These are phyloP conservation scores for Temnothorax ravouxi DNA, from an alignment of 2,888 invertebrate genomes.

Conservation along the genomic window DNA sequence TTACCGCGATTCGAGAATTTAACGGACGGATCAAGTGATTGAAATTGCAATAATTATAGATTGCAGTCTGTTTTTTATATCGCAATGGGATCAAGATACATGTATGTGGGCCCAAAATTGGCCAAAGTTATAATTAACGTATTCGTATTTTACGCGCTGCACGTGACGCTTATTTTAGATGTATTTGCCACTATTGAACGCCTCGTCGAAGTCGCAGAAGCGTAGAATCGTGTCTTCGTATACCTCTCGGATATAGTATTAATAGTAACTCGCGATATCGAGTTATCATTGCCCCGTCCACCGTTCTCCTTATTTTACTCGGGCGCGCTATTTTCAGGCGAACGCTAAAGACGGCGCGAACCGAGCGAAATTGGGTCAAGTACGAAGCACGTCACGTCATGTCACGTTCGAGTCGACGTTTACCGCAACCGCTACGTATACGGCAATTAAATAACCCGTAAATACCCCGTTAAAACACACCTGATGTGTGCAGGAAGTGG, in stretches of 20 bases:
- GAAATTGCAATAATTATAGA: slow-evolving; percentile 10
- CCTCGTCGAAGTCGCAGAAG: not conserved
- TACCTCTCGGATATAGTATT: not conserved
- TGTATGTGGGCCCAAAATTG: not conserved
- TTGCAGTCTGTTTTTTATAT: not conserved
- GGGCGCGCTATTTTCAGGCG: slow-evolving; percentile 58
- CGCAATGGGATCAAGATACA: not conserved
- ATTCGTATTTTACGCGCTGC: not conserved
- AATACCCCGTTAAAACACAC: slow-evolving; percentile 14
- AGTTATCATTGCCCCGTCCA: slow-evolving; percentile 28
- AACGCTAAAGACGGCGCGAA: slow-evolving; percentile 23
- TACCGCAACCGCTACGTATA: slow-evolving; percentile 21
- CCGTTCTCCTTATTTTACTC: slow-evolving; percentile 45
- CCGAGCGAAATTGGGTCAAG: slow-evolving; percentile 65
- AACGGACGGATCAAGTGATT: not conserved
- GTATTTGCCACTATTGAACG: not conserved
- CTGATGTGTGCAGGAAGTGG: not conserved
- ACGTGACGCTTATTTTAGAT: slow-evolving; percentile 2
- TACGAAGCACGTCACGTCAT: slow-evolving; percentile 62
- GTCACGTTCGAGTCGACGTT: slow-evolving; percentile 60
- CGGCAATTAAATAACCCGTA: slow-evolving; percentile 48
- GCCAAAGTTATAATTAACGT: slow-evolving; percentile 6
- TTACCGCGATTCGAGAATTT: not conserved
- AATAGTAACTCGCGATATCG: slow-evolving; percentile 22
- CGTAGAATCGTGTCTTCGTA: not conserved